Evolutionary conservation across 1,140 invertebrate genomes (phyloP), one percentile per base, ranked within the genome.

Genomic region (Hycleus cichorii): DNA sequence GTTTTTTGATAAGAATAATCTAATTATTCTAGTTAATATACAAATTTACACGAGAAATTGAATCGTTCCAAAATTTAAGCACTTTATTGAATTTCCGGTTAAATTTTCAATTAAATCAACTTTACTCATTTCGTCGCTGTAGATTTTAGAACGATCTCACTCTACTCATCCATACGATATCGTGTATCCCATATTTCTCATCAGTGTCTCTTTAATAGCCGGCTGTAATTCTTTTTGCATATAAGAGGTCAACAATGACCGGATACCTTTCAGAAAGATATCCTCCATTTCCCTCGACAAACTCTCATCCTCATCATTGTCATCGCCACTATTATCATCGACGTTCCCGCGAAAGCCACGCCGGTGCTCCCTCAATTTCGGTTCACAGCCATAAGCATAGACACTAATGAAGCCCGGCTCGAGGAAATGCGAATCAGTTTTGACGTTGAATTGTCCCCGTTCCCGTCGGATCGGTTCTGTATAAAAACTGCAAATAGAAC

Each of bases 131-230:
- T 18, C 18, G 18, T 18, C 18, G 18, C 18, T 18, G 7, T 1
- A 7, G 2, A 32, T 32, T 32, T 32, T 32, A 4, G 32, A 32
- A 32, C 32, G 32, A 32, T 7, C 32, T 32, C 7, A 5, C 4
- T 32, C 32, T 32, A 32, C 7, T 32, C 32, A 32, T 7, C 89
- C 89, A 69, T 91, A 91, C 43, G 88, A 90, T 58, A 90, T 81
- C 2, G 88, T 89, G 66, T 90, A 91, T 9, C 89, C 89, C 83
- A 91, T 86, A 67, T 89, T 89, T 58, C 85, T 77, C 88, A 90
- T 90, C 10, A 91, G 74, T 2, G 88, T 89, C 65, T 91, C 88
- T 71, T 89, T 89, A 40, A 91, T 88, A 25, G 88, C 88, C 10
- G 88, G 86, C 70, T 91, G 86, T 24, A 91, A 72, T 65, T 89